A percentile compares a stretch with the other conserved stretches of the same genome.
phyloP scores from a whole-genome alignment of 2,888 invertebrate species.

The Drosophila mimetica region DNA sequence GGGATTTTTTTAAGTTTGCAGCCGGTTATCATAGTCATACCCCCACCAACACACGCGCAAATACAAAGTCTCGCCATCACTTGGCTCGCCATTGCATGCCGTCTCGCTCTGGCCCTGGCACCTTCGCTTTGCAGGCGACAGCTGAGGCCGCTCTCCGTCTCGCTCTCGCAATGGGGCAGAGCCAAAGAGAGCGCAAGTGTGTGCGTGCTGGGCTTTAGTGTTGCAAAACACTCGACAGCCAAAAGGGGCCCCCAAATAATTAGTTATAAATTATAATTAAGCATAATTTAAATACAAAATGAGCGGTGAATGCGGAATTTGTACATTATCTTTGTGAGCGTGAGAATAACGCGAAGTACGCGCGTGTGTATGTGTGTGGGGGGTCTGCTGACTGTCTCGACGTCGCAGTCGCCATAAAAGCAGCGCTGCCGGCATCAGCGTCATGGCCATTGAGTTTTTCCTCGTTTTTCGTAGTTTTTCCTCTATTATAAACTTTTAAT shows the following conservation, averaged over 20 bases:
- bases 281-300: conserved; percentile 59
- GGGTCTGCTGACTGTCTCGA: conserved; percentile 63
- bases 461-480: conserved; percentile 28
- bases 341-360: conserved; percentile 5
- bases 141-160: conserved; percentile 59
- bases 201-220: conserved; percentile 58
- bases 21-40: conserved; percentile 67
- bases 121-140: conserved; percentile 23
- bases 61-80: conserved; percentile 37
- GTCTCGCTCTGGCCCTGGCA: conserved; percentile 54
- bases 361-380: conserved; percentile 17
- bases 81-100: conserved; percentile 31
- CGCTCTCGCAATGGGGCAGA: conserved; percentile 70
- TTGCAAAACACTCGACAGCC: conserved; percentile 54
- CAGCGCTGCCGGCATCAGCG: conserved; percentile 58
- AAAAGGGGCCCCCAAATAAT: conserved; percentile 60
- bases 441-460: conserved; percentile 81
- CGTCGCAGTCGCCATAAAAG: conserved; percentile 51
- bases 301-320: conserved; percentile 30
- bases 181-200: conserved; percentile 56
- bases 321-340: conserved; percentile 42
- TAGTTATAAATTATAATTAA: conserved; percentile 68
- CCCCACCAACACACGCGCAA: conserved; percentile 56
- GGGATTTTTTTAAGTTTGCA: conserved; percentile 36
- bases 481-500: conserved; percentile 50